Conservation (phyloP, 2,888 invertebrate species). For the Aphelenchoides bicaudatus region DNA sequence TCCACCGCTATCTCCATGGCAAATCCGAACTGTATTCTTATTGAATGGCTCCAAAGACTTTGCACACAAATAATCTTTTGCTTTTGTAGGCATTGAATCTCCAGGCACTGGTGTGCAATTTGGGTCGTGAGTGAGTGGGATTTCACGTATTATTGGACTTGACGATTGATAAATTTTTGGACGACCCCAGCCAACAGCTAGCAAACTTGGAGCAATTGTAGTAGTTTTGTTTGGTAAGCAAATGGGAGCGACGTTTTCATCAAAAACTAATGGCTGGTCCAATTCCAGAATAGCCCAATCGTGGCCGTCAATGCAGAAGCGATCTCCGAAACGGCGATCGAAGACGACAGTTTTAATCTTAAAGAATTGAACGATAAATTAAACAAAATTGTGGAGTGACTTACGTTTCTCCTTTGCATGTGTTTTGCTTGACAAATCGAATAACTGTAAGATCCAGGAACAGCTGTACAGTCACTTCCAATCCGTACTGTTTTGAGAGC, state of each 20-base stretch:
- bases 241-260: slow-evolving; percentile 43
- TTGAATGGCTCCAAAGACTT: slow-evolving; percentile 44
- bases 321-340: slow-evolving; percentile 10
- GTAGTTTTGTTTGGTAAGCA: slow-evolving; percentile 43
- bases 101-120: slow-evolving; percentile 46
- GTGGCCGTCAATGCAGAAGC: slow-evolving; percentile 44
- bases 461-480: slow-evolving; percentile 56
- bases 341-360: slow-evolving; percentile 10
- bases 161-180: neutral
- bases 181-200: slow-evolving; percentile 54
- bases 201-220: slow-evolving; percentile 29
- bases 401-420: neutral
- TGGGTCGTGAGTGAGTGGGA: slow-evolving; percentile 48
- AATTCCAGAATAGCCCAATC: slow-evolving; percentile 57
- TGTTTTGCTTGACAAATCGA: too few species aligned
- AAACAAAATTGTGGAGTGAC: neutral
- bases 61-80: slow-evolving; percentile 50
- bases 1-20: slow-evolving; percentile 55
- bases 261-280: slow-evolving; percentile 45
- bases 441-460: too few species aligned
- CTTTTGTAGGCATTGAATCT: slow-evolving; percentile 45
- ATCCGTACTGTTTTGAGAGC: slow-evolving; percentile 38
- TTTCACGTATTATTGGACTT: slow-evolving; percentile 48
- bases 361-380: neutral
- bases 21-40: slow-evolving; percentile 46